phyloP scores from a whole-genome alignment of 1,140 invertebrate species.

The Lanistes nyassanus region DNA sequence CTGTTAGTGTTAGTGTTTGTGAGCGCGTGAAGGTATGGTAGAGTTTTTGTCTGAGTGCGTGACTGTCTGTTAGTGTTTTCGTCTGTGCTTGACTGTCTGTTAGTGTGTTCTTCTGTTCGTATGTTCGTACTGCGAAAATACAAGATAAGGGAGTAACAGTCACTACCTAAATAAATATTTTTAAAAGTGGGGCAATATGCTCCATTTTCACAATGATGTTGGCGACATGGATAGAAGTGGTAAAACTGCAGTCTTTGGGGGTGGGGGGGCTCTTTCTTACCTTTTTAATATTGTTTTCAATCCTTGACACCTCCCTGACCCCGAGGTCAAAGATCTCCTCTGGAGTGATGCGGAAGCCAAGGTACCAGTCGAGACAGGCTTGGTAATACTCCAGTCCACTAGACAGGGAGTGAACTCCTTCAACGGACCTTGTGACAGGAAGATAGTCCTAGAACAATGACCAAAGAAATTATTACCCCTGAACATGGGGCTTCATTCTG shows the following conservation, averaged over 20 bases:
- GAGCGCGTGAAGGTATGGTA: not conserved
- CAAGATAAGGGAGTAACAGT: too few species aligned
- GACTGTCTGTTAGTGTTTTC: not conserved
- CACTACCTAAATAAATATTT: too few species aligned
- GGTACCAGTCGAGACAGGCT: slow-evolving; percentile 64
- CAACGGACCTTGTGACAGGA: slow-evolving; percentile 43
- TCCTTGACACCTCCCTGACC: slow-evolving; percentile 61
- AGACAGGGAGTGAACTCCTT: slow-evolving; percentile 56
- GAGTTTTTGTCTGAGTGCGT: not conserved
- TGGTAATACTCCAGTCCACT: slow-evolving; percentile 62
- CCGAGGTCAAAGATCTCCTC: slow-evolving; percentile 64
- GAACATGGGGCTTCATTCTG: too few species aligned
- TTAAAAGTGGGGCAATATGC: too few species aligned
- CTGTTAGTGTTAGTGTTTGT: not conserved
- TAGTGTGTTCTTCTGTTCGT: not conserved
- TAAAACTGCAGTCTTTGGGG: too few species aligned
- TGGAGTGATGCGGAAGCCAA: slow-evolving; percentile 53
- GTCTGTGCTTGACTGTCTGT: not conserved
- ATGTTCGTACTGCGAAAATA: too few species aligned
- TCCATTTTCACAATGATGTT: too few species aligned
- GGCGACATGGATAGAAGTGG: too few species aligned
- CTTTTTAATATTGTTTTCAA: slow-evolving; percentile 63
- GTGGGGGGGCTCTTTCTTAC: slow-evolving; percentile 25
- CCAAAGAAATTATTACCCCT: not conserved
- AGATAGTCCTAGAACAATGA: slow-evolving; percentile 49